Evolutionary conservation across 2,888 invertebrate species (phyloP), one percentile per base, ranked within the genome.

Genomic region (Chymomyza amoena): DNA sequence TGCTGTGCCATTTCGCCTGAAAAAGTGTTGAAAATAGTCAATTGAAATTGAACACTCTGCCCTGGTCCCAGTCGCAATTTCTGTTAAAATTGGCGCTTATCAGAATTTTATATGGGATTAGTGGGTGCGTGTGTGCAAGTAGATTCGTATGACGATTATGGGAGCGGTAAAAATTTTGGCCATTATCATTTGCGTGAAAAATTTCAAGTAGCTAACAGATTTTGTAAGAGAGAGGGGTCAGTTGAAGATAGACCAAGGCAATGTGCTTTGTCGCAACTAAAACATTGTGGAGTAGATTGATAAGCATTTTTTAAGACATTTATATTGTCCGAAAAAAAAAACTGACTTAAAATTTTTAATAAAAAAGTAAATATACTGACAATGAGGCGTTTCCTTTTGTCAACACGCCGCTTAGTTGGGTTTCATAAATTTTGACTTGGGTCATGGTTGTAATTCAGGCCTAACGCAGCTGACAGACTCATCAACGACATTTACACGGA

Each of bases 31-130:
- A 72, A 73, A 72, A 82, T 74, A 84, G 87, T 83, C 87, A 83
- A 83, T 83, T 87, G 83, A 83, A 83, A 83, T 84, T 80, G 83
- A 83, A 72, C 77, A 62, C 61, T 9, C 57, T 67, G 52, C 80
- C 54, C 3, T 25, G 4, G 3, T 25, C 25, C 25, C 1, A 25
- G 25, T 25, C n/a, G n/a, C n/a, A n/a, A n/a, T n/a, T n/a, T n/a
- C n/a, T n/a, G n/a, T n/a, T 15, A 57, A 25, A 7, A 72, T 74
- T 74, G 78, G 80, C 85, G 83, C 87, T 83, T 87, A 83, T 83
- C 87, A 83, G 83, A 87, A 76, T 87, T 84, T 87, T 86, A 84
- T 87, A 80, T 87, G 87, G 80, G 80, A 87, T 78, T 85, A 80
- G 76, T 80, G 75, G 25, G 67, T 61, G 70, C n/a, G n/a, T n/a